phyloP scores from a whole-genome alignment of 1,140 invertebrate genomes.

The Conus ventricosus region DNA sequence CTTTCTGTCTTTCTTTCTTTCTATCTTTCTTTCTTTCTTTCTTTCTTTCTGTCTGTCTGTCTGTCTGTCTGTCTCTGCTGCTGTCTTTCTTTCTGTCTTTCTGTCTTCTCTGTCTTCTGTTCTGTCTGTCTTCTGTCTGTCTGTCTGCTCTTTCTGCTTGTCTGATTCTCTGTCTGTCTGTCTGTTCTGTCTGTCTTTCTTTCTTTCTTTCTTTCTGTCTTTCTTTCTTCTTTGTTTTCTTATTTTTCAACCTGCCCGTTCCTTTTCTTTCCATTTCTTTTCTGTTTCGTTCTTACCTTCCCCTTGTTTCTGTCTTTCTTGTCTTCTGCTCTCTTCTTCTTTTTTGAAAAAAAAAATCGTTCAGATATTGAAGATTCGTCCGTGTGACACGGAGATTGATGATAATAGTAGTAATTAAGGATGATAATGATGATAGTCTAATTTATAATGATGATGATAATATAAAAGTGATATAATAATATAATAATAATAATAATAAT shows the following conservation, averaged over 20 bases:
- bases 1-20: neutral
- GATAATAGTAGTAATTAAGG: too few relatives aligned
- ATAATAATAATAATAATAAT: too few relatives aligned
- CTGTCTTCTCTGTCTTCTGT: neutral
- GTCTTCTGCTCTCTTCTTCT: slow-evolving; percentile 12
- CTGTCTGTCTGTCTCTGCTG: neutral
- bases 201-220: neutral
- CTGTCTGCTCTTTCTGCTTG: neutral
- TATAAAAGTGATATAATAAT: too few relatives aligned
- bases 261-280: neutral
- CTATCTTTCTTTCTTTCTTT: neutral
- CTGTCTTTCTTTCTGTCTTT: neutral
- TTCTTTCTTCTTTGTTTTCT: neutral
- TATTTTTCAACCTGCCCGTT: neutral
- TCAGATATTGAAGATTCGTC: too few relatives aligned
- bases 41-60: neutral
- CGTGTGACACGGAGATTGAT: too few relatives aligned
- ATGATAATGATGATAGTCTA: too few relatives aligned
- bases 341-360: too few relatives aligned
- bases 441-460: too few relatives aligned
- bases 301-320: too few relatives aligned
- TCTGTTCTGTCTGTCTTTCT: neutral
- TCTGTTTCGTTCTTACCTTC: neutral
- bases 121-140: neutral
- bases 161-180: neutral